Conservation (phyloP, 30 jellyfish, hydroid and myxozoan genomes). For the Aurelia sp. region DNA sequence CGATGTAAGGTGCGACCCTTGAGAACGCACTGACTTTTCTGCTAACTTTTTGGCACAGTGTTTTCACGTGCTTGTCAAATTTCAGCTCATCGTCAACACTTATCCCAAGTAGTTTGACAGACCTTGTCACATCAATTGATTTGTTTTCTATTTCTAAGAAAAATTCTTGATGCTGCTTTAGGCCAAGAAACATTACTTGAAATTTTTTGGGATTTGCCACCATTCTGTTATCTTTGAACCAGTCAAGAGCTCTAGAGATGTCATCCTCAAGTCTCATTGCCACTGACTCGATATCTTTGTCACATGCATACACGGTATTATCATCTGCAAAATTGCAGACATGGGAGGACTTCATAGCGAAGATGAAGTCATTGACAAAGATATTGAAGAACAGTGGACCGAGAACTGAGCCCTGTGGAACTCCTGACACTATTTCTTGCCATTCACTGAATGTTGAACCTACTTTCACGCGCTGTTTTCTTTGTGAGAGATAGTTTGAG, state of each 20-base stretch:
- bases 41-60: constrained; percentile 31
- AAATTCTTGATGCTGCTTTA: no score
- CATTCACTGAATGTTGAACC: constrained; percentile 31
- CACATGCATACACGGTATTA: constrained; percentile 11
- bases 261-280: constrained; percentile 11
- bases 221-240: constrained; percentile 21
- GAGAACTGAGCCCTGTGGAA: constrained; percentile 62
- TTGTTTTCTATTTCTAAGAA: no score
- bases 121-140: no score
- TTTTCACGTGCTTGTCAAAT: constrained; percentile 3
- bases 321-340: constrained; percentile 60
- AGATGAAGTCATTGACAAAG: constrained; percentile 47
- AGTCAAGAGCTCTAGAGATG: not conserved
- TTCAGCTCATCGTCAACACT: constrained; percentile 15
- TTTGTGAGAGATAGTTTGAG: constrained; percentile 40
- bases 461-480: constrained; percentile 50
- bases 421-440: constrained; percentile 45
- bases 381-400: constrained; percentile 49
- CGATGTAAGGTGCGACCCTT: constrained; percentile 26
- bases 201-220: no score
- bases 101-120: constrained; percentile 26
- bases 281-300: not conserved
- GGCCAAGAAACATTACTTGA: no score
- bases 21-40: constrained; percentile 27
- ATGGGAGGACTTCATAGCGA: constrained; percentile 12